A percentile compares a stretch with the other conserved stretches of the same genome.
Evolutionary conservation across 2,888 invertebrate genomes (phyloP).

Genomic region (Phanerotoma sp.): DNA sequence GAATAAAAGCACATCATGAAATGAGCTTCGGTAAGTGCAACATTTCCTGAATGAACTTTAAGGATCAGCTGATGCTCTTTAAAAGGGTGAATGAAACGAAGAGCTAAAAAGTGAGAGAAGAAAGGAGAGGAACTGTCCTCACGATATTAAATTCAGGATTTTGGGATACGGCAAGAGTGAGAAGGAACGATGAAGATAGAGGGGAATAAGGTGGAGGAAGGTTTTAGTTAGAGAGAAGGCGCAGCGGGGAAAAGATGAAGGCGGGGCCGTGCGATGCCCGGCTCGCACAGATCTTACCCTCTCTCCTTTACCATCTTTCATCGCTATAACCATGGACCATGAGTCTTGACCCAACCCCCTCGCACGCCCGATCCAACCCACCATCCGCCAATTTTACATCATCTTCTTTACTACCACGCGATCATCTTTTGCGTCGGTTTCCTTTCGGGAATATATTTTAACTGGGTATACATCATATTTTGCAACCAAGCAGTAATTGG

Average conservation of each 20-base stretch:
- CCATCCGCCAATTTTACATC: slow-evolving; percentile 39
- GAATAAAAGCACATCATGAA: too few relatives aligned
- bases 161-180: slow-evolving; percentile 39
- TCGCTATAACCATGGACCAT: slow-evolving; percentile 19
- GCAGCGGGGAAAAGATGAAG: slow-evolving; percentile 51
- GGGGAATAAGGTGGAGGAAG: slow-evolving; percentile 39
- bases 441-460: neutral
- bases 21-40: too few relatives aligned
- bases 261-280: slow-evolving; percentile 49
- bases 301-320: slow-evolving; percentile 48
- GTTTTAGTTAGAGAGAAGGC: slow-evolving; percentile 40
- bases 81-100: slow-evolving; percentile 2
- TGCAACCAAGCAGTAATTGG: neutral
- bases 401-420: slow-evolving; percentile 28
- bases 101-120: slow-evolving; percentile 27
- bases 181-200: slow-evolving; percentile 37
- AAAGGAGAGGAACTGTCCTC: slow-evolving; percentile 24
- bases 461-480: neutral
- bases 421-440: slow-evolving; percentile 7
- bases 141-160: slow-evolving; percentile 35
- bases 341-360: slow-evolving; percentile 48
- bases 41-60: slow-evolving; percentile 9
- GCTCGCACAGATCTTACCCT: slow-evolving; percentile 29
- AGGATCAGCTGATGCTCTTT: slow-evolving; percentile 9
- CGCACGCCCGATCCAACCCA: slow-evolving; percentile 41